A percentile compares a stretch with the other conserved stretches of the same genome.
phyloP scores from a whole-genome alignment of 2,797 vertebrate species.

The Scolopax rusticola region DNA sequence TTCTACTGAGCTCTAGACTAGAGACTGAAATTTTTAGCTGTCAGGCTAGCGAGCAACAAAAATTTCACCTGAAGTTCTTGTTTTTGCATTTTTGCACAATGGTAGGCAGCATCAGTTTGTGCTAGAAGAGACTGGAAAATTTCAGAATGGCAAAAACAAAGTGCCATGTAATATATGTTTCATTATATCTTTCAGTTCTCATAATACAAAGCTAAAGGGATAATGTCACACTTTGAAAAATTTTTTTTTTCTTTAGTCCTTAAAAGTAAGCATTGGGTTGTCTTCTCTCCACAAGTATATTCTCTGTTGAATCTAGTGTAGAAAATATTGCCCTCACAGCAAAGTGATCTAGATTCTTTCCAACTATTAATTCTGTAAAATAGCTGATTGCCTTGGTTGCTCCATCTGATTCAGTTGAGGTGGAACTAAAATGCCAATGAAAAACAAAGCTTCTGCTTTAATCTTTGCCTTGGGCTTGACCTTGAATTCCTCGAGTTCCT shows the following conservation, averaged over 20 bases:
- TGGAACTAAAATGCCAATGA: constrained; percentile 18
- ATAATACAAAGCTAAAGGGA: neutral
- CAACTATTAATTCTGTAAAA: constrained; percentile 1
- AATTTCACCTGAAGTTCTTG: neutral
- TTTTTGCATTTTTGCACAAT: neutral
- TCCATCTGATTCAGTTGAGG: neutral
- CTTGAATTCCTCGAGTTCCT: constrained; percentile 40
- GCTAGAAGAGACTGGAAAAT: neutral
- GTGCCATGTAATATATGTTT: neutral
- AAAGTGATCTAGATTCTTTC: neutral
- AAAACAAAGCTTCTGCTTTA: constrained; percentile 22
- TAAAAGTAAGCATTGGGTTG: neutral
- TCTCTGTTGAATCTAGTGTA: neutral
- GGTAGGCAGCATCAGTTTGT: neutral
- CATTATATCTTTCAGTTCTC: neutral
- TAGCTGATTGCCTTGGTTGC: neutral
- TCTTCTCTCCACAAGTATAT: neutral
- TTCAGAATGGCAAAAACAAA: neutral
- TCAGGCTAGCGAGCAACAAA: neutral
- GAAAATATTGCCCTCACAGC: neutral
- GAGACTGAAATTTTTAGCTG: neutral
- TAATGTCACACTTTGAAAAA: neutral
- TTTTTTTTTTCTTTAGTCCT: neutral
- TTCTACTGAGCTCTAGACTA: neutral
- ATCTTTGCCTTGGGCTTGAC: constrained; percentile 46